Base-by-base conservation (phyloP, 2,113 vertebrate genomes). In the Nothoprocta pentlandii region DNA sequence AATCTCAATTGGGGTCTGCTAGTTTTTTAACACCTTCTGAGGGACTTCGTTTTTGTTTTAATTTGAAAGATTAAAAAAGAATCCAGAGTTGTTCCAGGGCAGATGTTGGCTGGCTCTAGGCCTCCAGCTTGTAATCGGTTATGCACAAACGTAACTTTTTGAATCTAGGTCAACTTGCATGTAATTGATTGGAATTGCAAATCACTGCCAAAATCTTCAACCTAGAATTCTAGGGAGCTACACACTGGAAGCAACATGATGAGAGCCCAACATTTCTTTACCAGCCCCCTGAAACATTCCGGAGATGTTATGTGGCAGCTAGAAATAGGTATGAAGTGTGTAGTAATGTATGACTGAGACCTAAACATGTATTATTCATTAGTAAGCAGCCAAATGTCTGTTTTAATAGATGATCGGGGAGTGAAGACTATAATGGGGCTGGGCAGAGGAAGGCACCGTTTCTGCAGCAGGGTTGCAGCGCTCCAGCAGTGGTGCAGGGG, bases 131-230 rank as follows among this genome's bases (percentile, higher is more conserved):
- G 17, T 67, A 69, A 80, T 69, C 32, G 58, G 1, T 36, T 56
- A 47, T 19, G 32, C 22, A 44, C 46, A 58, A 71, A 61, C 61
- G 21, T 39, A 42, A 69, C 21, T 67, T 64, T 13, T 13, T 39
- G 28, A 39, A 62, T 77, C 28, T 69, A 53, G 9, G 44, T 64
- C 62, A 22, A 21, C 16, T 66, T 73, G 26, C 12, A 12, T 34
- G 28, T 34, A 47, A n/a, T 25, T 70, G 49, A 44, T 10, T 75
- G 58, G 67, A 53, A 79, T 68, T 79, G 8, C 20, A 87, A 51
- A 89, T 59, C 93, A 54, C 62, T 82, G 53, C 70, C 67, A 61
- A 82, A 85, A 62, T 46, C 58, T 87, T 89, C 79, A 86, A 51
- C 53, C 5, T 80, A 34, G 75, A 62, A 66, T 87, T 73, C 28